phyloP scores from a whole-genome alignment of 2,113 vertebrate genomes.

The Misgurnus mizolepis region DNA sequence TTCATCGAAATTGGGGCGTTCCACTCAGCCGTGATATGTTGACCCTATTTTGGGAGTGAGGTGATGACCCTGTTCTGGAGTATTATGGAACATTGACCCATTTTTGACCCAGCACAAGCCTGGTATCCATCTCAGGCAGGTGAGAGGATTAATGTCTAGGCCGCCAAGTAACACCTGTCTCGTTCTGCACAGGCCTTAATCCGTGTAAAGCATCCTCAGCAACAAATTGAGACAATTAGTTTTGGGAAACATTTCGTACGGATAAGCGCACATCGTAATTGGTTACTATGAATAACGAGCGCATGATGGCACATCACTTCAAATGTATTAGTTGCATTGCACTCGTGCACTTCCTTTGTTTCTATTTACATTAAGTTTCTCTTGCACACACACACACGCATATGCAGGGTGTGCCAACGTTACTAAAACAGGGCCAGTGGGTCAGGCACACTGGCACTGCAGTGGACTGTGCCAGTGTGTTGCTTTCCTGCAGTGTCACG shows the following conservation, averaged over 20 bases:
- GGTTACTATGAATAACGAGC: background rate
- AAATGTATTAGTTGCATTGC: background rate
- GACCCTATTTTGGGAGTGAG: conserved; percentile 20
- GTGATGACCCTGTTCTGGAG: conserved; percentile 27
- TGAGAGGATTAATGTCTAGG: conserved; percentile 59
- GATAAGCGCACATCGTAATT: background rate
- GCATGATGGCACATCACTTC: background rate
- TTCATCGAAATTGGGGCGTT: conserved; percentile 6
- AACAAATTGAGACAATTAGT: conserved; percentile 30
- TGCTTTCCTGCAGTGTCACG: conserved; percentile 23
- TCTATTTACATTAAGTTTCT: background rate
- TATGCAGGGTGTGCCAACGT: background rate
- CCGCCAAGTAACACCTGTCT: conserved; percentile 49
- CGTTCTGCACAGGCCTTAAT: conserved; percentile 48
- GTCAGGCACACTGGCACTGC: conserved; percentile 14
- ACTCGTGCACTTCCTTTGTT: background rate
- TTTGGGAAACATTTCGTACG: background rate
- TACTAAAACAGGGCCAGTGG: conserved; percentile 34
- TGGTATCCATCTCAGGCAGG: conserved; percentile 37
- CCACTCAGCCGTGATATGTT: background rate
- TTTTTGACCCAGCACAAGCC: conserved; percentile 34
- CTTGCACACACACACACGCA: background rate
- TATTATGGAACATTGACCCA: conserved; percentile 53
- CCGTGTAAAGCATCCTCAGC: conserved; percentile 53
- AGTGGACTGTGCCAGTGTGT: background rate